Conservation (phyloP, 2,888 invertebrate species). For the Marasmarcha lunaedactyla region DNA sequence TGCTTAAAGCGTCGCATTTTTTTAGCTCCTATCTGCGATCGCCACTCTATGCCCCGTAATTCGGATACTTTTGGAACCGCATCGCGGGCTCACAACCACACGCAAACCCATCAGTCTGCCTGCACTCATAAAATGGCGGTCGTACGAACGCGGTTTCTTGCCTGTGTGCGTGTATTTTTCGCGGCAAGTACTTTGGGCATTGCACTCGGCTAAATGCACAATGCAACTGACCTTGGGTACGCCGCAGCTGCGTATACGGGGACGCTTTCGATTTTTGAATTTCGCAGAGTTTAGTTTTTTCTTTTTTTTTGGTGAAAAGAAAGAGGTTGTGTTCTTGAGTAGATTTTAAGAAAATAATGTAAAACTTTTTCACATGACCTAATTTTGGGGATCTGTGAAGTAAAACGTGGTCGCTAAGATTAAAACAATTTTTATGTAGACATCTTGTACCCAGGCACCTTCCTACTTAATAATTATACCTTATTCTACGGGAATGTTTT, state of each 20-base stretch:
- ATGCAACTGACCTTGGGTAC: constrained; percentile 59
- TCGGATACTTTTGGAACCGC: constrained; percentile 51
- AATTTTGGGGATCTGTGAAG: too few relatives aligned
- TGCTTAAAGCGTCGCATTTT: too few relatives aligned
- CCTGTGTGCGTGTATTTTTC: constrained; percentile 39
- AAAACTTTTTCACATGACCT: too few relatives aligned
- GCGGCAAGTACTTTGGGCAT: constrained; percentile 48
- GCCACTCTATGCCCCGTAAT: constrained; percentile 38
- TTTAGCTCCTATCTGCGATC: too few relatives aligned
- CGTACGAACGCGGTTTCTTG: constrained; percentile 13
- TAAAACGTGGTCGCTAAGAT: too few relatives aligned
- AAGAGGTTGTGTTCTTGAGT: neutral
- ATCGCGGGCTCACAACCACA: constrained; percentile 8
- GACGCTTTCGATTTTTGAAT: constrained; percentile 28
- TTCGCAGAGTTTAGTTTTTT: constrained; percentile 15
- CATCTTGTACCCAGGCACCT: too few relatives aligned
- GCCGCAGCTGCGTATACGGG: constrained; percentile 47
- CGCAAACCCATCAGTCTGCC: neutral
- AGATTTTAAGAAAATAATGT: too few relatives aligned
- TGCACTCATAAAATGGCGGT: neutral
- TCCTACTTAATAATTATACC: too few relatives aligned
- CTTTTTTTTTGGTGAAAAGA: constrained; percentile 16
- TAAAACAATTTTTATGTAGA: too few relatives aligned
- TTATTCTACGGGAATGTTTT: too few relatives aligned
- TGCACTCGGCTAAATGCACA: constrained; percentile 46